phyloP scores from a whole-genome alignment of 2,888 invertebrate genomes.

The Hemaris fuciformis region DNA sequence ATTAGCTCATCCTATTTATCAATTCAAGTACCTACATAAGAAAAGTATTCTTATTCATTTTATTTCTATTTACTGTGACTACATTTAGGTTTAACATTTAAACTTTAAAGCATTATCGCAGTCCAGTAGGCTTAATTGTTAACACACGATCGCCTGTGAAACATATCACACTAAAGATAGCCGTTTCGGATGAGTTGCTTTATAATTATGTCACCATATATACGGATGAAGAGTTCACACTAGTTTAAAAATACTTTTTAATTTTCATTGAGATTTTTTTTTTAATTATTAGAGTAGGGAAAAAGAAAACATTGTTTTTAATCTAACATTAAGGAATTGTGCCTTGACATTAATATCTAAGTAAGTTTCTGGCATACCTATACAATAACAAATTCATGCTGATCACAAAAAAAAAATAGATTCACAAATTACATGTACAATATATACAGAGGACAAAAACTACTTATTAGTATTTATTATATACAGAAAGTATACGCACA shows the following conservation, averaged over 20 bases:
- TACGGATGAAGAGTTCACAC: neutral
- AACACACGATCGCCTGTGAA: slow-evolving; percentile 32
- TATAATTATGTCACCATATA: neutral
- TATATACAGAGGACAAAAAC: no score
- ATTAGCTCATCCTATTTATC: no score
- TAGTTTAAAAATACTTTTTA: neutral
- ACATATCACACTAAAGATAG: slow-evolving; percentile 16
- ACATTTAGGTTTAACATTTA: neutral
- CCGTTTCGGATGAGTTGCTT: neutral
- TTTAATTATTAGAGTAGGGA: neutral
- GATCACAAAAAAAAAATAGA: no score
- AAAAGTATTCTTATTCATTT: neutral
- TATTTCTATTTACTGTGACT: neutral
- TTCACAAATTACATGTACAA: no score
- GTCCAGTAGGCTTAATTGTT: slow-evolving; percentile 21
- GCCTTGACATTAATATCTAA: no score
- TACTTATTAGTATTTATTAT: no score
- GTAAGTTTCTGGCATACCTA: no score
- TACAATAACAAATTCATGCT: neutral
- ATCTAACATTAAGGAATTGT: no score
- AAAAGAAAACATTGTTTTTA: no score
- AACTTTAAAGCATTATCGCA: neutral
- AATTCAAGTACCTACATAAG: no score
- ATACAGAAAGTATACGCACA: no score
- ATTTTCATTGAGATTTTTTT: no score